Evolutionary conservation across 2,797 vertebrate species (phyloP), one percentile per base, ranked within the genome.

Genomic region (Crax fasciolata): DNA sequence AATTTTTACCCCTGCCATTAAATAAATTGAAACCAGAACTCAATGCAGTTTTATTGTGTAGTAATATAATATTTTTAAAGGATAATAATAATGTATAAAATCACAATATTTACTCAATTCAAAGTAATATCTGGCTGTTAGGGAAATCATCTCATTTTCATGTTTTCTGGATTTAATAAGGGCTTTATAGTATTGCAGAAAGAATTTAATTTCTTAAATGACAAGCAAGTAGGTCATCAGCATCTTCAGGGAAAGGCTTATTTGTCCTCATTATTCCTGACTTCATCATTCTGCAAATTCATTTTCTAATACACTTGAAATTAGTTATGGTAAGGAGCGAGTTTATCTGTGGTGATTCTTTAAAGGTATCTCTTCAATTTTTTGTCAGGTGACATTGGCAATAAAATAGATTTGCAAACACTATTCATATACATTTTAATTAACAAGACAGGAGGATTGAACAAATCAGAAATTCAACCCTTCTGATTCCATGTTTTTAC

Each of bases 201-300:
- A 80, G 43, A 74, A 82, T 82, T 91, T 74, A 91, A 52, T 91
- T 94, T 62, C 28, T 91, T 84, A 90, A 93, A 93, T 82, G 57
- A 20, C 44, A 88, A 94, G 6, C 88, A 96, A 96, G 87, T 96
- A 96, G 94, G 95, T 94, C 94, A 91, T 95, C 24, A 27, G 88
- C 79, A 86, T 96, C 89, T 94, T 96, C 66, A 82, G 87, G 74
- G 92, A 94, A 94, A 71, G 66, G 17, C 73, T 95, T 87, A 83
- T 93, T 95, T 95, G 83, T 93, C 71, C 85, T 94, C 71, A 71
- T 94, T 93, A 91, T 94, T 95, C 49, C 58, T 87, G 21, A 3
- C 17, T 89, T 41, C 41, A 87, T 44, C 52, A 82, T 86, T 88
- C 88, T 84, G 71, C 48, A 94, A 89, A 85, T 91, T 85, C 19